phyloP scores from a whole-genome alignment of 2,888 invertebrate species.

The Drosophila testacea region DNA sequence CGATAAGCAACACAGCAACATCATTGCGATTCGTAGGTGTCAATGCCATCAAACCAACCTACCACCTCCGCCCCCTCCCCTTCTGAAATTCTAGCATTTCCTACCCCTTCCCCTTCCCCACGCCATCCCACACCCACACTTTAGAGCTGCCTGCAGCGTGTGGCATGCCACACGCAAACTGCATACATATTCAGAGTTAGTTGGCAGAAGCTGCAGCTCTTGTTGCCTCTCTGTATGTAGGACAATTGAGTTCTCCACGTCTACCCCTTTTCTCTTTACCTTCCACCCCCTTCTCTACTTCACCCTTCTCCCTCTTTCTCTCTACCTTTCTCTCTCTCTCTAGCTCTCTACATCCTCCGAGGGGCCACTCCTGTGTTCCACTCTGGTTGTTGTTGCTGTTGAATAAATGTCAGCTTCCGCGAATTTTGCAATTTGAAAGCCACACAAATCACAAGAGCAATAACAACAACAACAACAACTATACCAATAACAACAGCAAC shows the following conservation, averaged over 20 bases:
- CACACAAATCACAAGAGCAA: conserved; percentile 74
- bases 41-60: conserved; percentile 14
- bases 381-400: conserved; percentile 49
- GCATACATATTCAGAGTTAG: conserved; percentile 49
- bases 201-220: background rate
- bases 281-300: background rate
- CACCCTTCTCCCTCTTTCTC: conserved; percentile 2
- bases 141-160: conserved; percentile 41
- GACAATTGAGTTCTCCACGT: conserved; percentile 50
- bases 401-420: conserved; percentile 79
- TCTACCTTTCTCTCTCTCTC: background rate
- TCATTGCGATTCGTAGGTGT: conserved; percentile 12
- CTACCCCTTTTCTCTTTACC: background rate
- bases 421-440: conserved; percentile 80
- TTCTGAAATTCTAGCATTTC: background rate
- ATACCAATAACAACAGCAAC: conserved; percentile 37
- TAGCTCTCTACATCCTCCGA: background rate
- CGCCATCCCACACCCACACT: background rate
- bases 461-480: conserved; percentile 27
- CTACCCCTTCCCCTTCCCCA: background rate
- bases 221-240: conserved; percentile 31
- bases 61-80: no score
- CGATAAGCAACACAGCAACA: conserved; percentile 51
- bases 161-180: conserved; percentile 41
- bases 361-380: background rate